These are phyloP conservation scores for Brachyalestes nurse DNA, from an alignment of 2,797 vertebrate species.

Conservation along the genomic window DNA sequence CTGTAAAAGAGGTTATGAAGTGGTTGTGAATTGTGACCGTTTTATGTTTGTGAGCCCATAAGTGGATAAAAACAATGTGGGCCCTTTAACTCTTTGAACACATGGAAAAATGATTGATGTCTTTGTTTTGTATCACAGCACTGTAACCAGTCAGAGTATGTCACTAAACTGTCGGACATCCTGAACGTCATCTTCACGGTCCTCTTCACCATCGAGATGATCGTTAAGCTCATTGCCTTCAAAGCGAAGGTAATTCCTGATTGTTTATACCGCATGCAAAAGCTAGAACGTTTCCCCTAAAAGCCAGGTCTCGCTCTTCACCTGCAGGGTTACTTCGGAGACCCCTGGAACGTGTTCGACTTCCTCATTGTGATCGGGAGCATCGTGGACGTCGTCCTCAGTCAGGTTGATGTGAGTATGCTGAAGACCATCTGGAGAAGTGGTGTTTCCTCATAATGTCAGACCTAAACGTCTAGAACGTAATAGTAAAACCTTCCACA, in stretches of 20 bases:
- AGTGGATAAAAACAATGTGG: too few relatives aligned
- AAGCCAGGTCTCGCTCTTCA: background rate
- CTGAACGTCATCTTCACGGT: constrained; percentile 95
- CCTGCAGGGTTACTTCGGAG: constrained; percentile 94
- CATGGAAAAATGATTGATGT: background rate
- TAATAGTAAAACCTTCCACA: constrained; percentile 20
- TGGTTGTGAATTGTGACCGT: too few relatives aligned
- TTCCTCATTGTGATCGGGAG: constrained; percentile 97
- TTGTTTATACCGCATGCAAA: background rate
- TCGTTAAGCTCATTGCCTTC: constrained; percentile 96
- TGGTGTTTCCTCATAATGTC: background rate
- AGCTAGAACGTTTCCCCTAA: background rate
- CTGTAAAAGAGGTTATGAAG: too few relatives aligned
- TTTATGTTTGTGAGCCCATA: too few relatives aligned
- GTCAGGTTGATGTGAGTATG: constrained; percentile 93
- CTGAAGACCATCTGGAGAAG: background rate
- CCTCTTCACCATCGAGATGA: constrained; percentile 96
- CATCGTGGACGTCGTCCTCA: constrained; percentile 96
- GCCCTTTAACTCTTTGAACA: too few relatives aligned
- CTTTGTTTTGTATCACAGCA: constrained; percentile 76
- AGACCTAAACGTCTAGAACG: background rate
- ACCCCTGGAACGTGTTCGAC: constrained; percentile 99
- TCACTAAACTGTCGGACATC: constrained; percentile 90
- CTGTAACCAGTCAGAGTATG: constrained; percentile 92
- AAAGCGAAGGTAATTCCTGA: constrained; percentile 87